These are phyloP conservation scores for Porites cylindrica DNA, from an alignment of 92 coral and sea anemone species.

Conservation along the genomic window DNA sequence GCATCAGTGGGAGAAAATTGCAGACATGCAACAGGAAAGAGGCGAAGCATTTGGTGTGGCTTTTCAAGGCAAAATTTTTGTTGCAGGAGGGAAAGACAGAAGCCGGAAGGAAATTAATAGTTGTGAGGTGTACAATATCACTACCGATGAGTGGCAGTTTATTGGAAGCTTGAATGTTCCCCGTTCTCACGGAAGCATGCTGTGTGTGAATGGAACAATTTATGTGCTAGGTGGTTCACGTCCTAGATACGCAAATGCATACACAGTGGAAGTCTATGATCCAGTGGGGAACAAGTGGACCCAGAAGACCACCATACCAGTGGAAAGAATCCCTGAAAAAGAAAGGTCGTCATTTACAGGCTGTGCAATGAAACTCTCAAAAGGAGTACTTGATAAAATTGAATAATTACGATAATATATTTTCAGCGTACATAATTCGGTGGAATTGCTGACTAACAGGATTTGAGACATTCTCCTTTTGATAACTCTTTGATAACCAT, in stretches of 20 bases:
- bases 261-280: slow-evolving; percentile 18
- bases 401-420: too few species aligned
- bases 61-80: slow-evolving; percentile 1
- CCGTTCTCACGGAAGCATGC: neutral
- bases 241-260: neutral
- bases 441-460: too few species aligned
- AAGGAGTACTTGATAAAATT: neutral
- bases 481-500: too few species aligned
- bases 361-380: slow-evolving; percentile 24
- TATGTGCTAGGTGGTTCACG: neutral
- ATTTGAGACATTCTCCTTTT: too few species aligned
- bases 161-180: slow-evolving; percentile 5
- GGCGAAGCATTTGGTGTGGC: neutral
- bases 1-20: neutral
- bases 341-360: neutral
- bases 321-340: neutral
- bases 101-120: too few species aligned
- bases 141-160: neutral
- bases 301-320: slow-evolving; percentile 23
- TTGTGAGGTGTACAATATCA: slow-evolving; percentile 4
- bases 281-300: slow-evolving; percentile 19
- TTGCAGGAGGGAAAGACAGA: neutral
- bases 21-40: slow-evolving; percentile 6
- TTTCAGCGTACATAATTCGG: too few species aligned
- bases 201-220: slow-evolving; percentile 21